Base-by-base conservation (phyloP, 2,797 vertebrate genomes). In the Pyrocephalus nanus region DNA sequence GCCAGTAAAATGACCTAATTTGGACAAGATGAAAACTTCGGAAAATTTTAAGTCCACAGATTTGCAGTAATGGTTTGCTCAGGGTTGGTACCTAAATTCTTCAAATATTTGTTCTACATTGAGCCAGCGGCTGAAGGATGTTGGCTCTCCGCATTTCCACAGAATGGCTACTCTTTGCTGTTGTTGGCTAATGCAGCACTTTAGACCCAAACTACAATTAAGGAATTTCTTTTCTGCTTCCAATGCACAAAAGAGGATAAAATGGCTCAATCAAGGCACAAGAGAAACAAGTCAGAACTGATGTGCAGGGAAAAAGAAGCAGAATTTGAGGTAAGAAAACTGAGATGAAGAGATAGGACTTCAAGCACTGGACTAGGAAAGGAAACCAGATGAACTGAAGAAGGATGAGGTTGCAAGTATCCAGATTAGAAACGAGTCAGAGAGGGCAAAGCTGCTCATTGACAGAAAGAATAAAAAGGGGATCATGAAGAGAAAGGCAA, bases 51-150 rank as follows among this genome's bases (percentile, higher is more conserved):
- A 86, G 67, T 74, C 34, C 82, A 20, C 30, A 80, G 43, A 74
- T 69, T 67, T 0, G 3, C 54, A 74, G 21, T 60, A 94, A 86
- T 15, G 40, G 42, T 86, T 86, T 91, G 53, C 36, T 89, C 53
- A 80, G 69, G 34, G 17, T 16, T 93, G 42, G 42, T 74, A 80
- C 23, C 6, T 17, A 67, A 83, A 90, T 86, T 91, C 69, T 80
- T 92, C 75, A 92, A 86, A 90, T 95, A 90, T 91, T 96, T 91
- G 42, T 45, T 57, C 61, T 69, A 36, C 27, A 20, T 5, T 50
- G 50, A 86, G 60, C 54, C 62, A 91, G 53, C 36, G 85, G 26
- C 45, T 74, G 78, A 95, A 81, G 48, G 81, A 75, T 77, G 57
- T 54, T 76, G 67, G 71, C 15, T 70, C 8, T 80, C 51, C 2